These are phyloP conservation scores for Vulpes ferrilata DNA, from an alignment of 2,113 vertebrate genomes.

Conservation along the genomic window DNA sequence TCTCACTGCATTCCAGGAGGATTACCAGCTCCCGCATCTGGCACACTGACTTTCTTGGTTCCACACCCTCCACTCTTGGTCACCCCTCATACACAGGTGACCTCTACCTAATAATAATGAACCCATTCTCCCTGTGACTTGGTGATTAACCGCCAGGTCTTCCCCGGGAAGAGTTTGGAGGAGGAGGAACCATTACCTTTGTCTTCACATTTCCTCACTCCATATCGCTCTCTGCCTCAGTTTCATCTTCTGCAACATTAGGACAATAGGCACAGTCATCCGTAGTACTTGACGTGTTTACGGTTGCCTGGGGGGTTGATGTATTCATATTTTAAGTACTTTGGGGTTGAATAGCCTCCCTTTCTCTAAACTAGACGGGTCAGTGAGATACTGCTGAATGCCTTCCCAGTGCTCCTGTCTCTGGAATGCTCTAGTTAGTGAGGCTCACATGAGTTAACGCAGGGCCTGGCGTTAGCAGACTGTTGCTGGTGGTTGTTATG, in stretches of 20 bases:
- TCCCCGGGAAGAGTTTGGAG: not conserved
- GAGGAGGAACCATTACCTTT: fast-evolving
- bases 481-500: not conserved
- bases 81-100: not conserved
- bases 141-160: not conserved
- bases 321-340: not conserved
- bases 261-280: not conserved
- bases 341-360: not conserved
- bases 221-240: not conserved
- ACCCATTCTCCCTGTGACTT: not conserved
- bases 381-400: not conserved
- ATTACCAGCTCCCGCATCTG: not conserved
- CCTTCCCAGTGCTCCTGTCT: not conserved
- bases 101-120: not conserved
- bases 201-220: not conserved
- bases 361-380: not conserved
- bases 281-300: not conserved
- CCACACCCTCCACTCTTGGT: not conserved
- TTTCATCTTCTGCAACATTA: not conserved
- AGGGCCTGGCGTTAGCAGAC: not conserved
- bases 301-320: not conserved
- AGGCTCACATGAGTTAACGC: not conserved
- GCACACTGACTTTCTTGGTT: not conserved
- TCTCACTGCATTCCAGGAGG: not conserved
- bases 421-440: not conserved